phyloP scores from a whole-genome alignment of 2,113 vertebrate genomes.

The Ophthalmolycus amberensis region DNA sequence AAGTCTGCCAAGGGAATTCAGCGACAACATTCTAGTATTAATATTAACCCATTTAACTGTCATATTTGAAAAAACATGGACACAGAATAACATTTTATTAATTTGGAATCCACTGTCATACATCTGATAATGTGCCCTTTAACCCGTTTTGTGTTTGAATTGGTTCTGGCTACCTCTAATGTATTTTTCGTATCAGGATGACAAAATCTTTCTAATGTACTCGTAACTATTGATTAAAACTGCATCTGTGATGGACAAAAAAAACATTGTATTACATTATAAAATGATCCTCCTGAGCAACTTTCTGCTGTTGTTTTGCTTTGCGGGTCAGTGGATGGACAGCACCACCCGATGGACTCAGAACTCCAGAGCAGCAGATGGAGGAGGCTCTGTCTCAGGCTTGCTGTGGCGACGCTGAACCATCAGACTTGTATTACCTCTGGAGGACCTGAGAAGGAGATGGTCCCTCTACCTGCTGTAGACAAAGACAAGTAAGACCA shows the following conservation, averaged over 20 bases:
- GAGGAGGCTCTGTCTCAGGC: too few species aligned
- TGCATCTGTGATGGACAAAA: not conserved
- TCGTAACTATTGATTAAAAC: not conserved
- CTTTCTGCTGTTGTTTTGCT: not conserved
- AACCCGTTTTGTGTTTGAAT: not conserved
- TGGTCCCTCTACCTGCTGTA: not conserved
- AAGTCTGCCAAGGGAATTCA: slow-evolving; percentile 78
- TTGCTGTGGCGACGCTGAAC: not conserved
- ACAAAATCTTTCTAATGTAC: not conserved
- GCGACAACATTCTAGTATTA: not conserved
- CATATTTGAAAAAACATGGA: not conserved
- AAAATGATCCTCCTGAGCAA: not conserved
- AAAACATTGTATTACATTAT: not conserved
- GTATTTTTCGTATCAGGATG: not conserved
- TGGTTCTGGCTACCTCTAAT: not conserved
- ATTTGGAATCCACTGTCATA: not conserved
- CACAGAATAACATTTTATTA: not conserved
- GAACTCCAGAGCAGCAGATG: slow-evolving; percentile 14
- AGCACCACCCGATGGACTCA: slow-evolving; percentile 59
- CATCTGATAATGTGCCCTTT: not conserved
- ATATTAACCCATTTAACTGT: not conserved
- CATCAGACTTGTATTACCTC: not conserved
- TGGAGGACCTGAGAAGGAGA: not conserved
- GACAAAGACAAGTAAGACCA: not conserved
- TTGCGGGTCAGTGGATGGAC: slow-evolving; percentile 28